Percentiles rank a stretch among this genome's conserved stretches.
phyloP scores from a whole-genome alignment of 2,797 vertebrate genomes.

The Knipowitschia caucasica region DNA sequence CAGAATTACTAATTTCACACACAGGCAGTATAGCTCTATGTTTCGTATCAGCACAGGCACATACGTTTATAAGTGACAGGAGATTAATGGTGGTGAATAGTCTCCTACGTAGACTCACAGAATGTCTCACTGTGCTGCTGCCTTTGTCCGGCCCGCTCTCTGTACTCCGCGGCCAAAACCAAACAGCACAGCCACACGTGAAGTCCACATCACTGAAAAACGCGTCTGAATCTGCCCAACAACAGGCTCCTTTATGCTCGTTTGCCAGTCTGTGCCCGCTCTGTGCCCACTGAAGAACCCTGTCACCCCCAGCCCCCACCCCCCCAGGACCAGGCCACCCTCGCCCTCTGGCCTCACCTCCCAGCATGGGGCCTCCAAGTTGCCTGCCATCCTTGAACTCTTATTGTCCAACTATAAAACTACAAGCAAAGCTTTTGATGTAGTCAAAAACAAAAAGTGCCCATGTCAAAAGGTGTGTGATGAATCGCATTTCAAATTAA shows the following conservation, averaged over 20 bases:
- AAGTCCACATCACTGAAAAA: conserved; percentile 5
- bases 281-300: conserved; percentile 47
- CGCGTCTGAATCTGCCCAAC: conserved; percentile 2
- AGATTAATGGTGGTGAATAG: conserved; percentile 3
- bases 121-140: not conserved
- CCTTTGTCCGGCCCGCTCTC: conserved; percentile 1
- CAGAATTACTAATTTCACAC: not conserved
- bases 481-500: too few relatives aligned
- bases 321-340: conserved; percentile 47
- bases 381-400: conserved; percentile 51
- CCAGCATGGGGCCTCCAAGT: conserved; percentile 60
- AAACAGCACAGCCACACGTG: conserved; percentile 6
- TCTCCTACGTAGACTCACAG: not conserved
- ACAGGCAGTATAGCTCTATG: not conserved
- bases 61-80: conserved; percentile 2
- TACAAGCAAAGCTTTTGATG: too few relatives aligned
- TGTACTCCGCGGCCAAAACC: conserved; percentile 4
- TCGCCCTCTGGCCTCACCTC: conserved; percentile 47
- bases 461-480: too few relatives aligned
- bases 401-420: not conserved
- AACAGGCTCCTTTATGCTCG: conserved; percentile 33
- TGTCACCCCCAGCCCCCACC: conserved; percentile 36
- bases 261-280: conserved; percentile 57
- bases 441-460: too few relatives aligned
- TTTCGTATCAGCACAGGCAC: not conserved